These are phyloP conservation scores for Pseudolaguvia tuberculata DNA, from an alignment of 2,113 vertebrate genomes.

Conservation along the genomic window DNA sequence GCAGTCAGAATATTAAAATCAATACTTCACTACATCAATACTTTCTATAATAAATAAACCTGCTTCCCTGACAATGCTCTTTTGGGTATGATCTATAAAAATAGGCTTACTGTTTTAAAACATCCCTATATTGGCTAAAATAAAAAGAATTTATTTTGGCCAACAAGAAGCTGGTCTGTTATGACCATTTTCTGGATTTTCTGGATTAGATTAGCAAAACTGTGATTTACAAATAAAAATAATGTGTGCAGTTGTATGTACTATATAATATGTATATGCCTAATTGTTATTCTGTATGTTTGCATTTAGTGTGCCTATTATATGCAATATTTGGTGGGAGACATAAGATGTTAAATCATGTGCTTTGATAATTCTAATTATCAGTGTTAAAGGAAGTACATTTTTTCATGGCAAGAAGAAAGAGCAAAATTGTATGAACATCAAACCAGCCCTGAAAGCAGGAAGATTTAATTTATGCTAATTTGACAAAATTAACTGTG, in stretches of 20 bases:
- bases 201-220: background rate
- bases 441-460: background rate
- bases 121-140: background rate
- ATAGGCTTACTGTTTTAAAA: background rate
- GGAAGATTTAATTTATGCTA: background rate
- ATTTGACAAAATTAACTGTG: background rate
- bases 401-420: background rate
- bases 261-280: background rate
- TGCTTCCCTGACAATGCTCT: background rate
- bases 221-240: background rate
- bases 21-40: too few species aligned
- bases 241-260: background rate
- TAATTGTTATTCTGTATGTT: background rate
- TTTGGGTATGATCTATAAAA: too few species aligned
- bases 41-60: background rate
- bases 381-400: background rate
- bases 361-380: conserved; percentile 1
- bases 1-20: too few species aligned
- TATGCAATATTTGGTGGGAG: background rate
- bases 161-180: background rate
- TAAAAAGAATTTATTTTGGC: background rate
- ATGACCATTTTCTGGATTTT: conserved; percentile 4
- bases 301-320: background rate
- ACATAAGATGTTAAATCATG: background rate
- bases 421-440: background rate